Conservation (phyloP, 2,113 vertebrate genomes). For the Sigmodon hispidus region DNA sequence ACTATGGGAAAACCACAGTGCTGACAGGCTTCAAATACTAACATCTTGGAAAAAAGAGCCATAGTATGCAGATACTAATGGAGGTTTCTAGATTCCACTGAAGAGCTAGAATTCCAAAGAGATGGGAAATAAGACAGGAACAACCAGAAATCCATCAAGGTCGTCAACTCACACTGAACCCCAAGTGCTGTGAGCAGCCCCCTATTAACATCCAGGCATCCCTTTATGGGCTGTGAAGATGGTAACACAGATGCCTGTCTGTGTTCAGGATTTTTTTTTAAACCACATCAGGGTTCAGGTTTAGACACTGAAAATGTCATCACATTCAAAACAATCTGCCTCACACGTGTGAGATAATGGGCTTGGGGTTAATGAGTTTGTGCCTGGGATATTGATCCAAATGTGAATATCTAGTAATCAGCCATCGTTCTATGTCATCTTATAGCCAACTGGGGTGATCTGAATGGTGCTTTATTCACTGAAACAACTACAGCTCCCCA, state of each 20-base stretch:
- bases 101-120: neutral
- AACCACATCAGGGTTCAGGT: constrained; percentile 53
- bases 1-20: constrained; percentile 11
- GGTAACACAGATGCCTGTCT: constrained; percentile 1
- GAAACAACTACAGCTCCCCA: constrained; percentile 48
- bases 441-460: neutral
- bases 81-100: neutral
- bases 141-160: constrained; percentile 4
- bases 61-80: constrained; percentile 8
- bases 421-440: constrained; percentile 62
- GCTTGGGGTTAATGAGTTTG: constrained; percentile 70
- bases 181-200: neutral
- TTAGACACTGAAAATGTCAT: constrained; percentile 63
- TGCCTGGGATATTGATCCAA: constrained; percentile 69
- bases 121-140: neutral
- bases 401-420: constrained; percentile 65
- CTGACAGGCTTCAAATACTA: neutral
- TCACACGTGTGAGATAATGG: constrained; percentile 67
- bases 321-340: constrained; percentile 73
- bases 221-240: neutral
- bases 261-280: neutral
- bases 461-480: constrained; percentile 50
- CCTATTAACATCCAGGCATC: constrained; percentile 33
- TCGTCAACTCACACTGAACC: neutral
- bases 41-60: constrained; percentile 11